Conservation (phyloP, 2,888 invertebrate species). For the Rapana venosa region DNA sequence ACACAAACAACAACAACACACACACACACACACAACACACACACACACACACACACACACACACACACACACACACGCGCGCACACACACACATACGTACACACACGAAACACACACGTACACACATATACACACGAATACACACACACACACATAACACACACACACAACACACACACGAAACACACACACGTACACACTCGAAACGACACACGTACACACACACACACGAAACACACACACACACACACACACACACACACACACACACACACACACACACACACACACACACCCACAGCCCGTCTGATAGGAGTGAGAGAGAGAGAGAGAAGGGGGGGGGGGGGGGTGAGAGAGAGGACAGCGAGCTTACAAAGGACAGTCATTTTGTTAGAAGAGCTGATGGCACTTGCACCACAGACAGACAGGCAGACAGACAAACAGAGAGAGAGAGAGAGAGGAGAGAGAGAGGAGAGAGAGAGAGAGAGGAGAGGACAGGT, state of each 20-base stretch:
- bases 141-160: slow-evolving; percentile 13
- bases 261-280: neutral
- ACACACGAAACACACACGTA: too few relatives aligned
- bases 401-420: too few relatives aligned
- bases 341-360: too few relatives aligned
- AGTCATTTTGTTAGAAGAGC: neutral
- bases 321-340: neutral
- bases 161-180: slow-evolving; percentile 2
- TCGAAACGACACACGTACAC: neutral
- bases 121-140: neutral
- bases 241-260: too few relatives aligned
- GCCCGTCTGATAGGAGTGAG: neutral
- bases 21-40: neutral
- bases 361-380: too few relatives aligned
- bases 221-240: neutral
- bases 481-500: neutral
- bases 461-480: slow-evolving; percentile 23
- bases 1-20: neutral
- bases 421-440: neutral
- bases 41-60: neutral
- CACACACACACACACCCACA: neutral
- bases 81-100: too few relatives aligned
- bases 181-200: too few relatives aligned
- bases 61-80: neutral
- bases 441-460: neutral